phyloP scores from a whole-genome alignment of 2,113 vertebrate species.

The Rana temporaria region DNA sequence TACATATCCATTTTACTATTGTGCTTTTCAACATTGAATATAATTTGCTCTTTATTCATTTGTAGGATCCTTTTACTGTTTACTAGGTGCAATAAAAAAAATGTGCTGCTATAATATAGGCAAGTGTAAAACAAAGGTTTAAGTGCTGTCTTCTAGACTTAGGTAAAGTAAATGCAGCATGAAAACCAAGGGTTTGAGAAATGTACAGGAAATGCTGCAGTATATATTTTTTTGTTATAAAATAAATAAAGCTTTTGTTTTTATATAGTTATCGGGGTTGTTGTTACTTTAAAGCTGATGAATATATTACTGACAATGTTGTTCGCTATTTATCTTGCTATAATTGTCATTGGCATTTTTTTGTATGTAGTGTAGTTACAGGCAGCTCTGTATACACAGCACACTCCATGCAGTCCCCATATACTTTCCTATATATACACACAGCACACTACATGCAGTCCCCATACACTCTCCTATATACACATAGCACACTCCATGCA shows the following conservation, averaged over 20 bases:
- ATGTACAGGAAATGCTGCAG: not conserved
- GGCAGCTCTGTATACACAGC: too few relatives aligned
- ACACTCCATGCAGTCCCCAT: too few relatives aligned
- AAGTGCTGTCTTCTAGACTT: not conserved
- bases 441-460: too few relatives aligned
- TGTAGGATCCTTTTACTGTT: not conserved
- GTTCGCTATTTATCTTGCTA: too few relatives aligned
- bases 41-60: not conserved
- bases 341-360: too few relatives aligned
- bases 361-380: too few relatives aligned
- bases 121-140: not conserved
- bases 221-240: not conserved
- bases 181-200: not conserved
- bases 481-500: too few relatives aligned
- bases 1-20: not conserved
- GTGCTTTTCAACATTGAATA: not conserved
- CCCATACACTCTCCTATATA: too few relatives aligned
- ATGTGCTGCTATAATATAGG: not conserved
- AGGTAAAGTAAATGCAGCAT: not conserved
- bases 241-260: not conserved
- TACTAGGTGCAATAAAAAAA: not conserved
- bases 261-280: too few relatives aligned
- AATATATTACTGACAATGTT: too few relatives aligned
- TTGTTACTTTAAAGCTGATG: too few relatives aligned
- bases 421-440: too few relatives aligned